Percentiles rank a stretch among this genome's conserved stretches.
These are phyloP conservation scores for Crenichthys baileyi DNA, from an alignment of 2,797 vertebrate genomes.

Conservation along the genomic window DNA sequence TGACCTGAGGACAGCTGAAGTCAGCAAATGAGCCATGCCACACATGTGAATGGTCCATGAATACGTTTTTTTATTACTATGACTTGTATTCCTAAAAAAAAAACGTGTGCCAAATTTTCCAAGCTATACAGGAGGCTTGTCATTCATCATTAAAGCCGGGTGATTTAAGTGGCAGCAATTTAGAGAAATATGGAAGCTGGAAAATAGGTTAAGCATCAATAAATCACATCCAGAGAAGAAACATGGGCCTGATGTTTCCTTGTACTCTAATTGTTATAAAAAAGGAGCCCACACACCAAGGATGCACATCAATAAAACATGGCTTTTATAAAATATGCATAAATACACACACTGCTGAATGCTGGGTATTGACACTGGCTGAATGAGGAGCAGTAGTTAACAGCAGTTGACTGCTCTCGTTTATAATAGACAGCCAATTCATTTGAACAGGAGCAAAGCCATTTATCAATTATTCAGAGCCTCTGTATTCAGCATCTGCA, in stretches of 20 bases:
- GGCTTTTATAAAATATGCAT: slow-evolving; percentile 75
- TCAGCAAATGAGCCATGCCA: slow-evolving; percentile 32
- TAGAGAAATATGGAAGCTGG: slow-evolving; percentile 43
- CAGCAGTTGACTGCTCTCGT: slow-evolving; percentile 61
- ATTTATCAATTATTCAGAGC: slow-evolving; percentile 81
- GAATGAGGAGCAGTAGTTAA: slow-evolving; percentile 71
- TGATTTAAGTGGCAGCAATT: slow-evolving; percentile 57
- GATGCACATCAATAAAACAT: slow-evolving; percentile 77
- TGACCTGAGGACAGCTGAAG: slow-evolving; percentile 29
- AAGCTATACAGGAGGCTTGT: slow-evolving; percentile 40
- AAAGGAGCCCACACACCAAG: slow-evolving; percentile 63
- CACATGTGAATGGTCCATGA: slow-evolving; percentile 38
- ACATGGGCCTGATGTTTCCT: slow-evolving; percentile 57
- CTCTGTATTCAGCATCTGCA: slow-evolving; percentile 55
- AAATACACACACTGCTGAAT: slow-evolving; percentile 66
- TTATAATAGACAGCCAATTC: slow-evolving; percentile 72
- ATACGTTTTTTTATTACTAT: slow-evolving; percentile 29
- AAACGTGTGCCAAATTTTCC: slow-evolving; percentile 22
- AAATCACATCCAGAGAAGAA: slow-evolving; percentile 68
- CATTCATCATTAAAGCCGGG: slow-evolving; percentile 33
- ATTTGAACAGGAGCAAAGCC: slow-evolving; percentile 67
- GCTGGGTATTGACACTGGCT: slow-evolving; percentile 69
- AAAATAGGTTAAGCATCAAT: slow-evolving; percentile 74
- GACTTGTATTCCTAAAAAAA: slow-evolving; percentile 24
- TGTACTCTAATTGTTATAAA: slow-evolving; percentile 61